Conservation (phyloP, 2,113 vertebrate genomes). For the Cynopterus brachyotis region DNA sequence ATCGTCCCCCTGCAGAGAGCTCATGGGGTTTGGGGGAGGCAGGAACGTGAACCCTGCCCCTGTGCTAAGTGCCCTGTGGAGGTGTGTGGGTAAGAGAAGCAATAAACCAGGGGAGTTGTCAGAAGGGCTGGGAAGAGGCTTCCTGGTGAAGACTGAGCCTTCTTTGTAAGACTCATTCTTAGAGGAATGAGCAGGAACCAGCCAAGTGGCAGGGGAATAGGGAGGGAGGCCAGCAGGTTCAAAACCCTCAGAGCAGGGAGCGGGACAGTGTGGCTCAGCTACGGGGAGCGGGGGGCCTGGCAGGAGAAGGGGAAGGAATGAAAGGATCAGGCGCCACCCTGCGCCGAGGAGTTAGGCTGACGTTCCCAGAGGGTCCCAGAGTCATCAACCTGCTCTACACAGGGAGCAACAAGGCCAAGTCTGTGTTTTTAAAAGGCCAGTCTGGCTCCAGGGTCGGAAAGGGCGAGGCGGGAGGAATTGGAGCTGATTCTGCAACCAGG, state of each 20-base stretch:
- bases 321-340: background rate
- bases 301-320: background rate
- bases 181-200: background rate
- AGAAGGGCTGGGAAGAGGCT: background rate
- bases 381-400: accelerated
- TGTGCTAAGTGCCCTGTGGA: background rate
- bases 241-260: accelerated
- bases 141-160: background rate
- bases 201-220: background rate
- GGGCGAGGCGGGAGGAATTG: accelerated
- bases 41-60: background rate
- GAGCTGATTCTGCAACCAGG: background rate
- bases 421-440: background rate
- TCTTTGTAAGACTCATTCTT: background rate
- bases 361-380: background rate
- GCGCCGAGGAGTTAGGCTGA: background rate
- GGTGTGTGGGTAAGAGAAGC: background rate
- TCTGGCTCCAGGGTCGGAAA: background rate
- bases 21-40: background rate
- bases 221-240: background rate
- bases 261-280: no score
- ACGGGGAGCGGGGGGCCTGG: background rate
- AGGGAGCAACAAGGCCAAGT: background rate
- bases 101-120: no score
- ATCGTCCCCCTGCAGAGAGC: background rate